Conservation (phyloP, 2,113 vertebrate genomes). For the Paedocypris sp. region DNA sequence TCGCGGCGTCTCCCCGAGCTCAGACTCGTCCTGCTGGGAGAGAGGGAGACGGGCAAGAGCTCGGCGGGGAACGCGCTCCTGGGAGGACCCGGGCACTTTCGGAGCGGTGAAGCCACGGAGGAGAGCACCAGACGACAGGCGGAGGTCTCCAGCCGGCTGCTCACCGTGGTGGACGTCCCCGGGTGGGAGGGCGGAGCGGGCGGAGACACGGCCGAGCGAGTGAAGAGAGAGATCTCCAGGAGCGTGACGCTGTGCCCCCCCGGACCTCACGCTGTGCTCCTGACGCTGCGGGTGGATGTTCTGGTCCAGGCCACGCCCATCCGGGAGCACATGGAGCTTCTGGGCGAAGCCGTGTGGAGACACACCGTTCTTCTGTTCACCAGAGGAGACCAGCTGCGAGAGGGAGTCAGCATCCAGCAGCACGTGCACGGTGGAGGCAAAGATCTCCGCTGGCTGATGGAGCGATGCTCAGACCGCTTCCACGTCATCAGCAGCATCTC, state of each 20-base stretch:
- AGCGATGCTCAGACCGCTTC: conserved; percentile 51
- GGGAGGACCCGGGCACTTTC: conserved; percentile 36
- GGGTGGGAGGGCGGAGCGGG: conserved; percentile 56
- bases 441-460: conserved; percentile 50
- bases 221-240: conserved; percentile 49
- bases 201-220: conserved; percentile 50
- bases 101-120: conserved; percentile 43
- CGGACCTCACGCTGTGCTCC: conserved; percentile 54
- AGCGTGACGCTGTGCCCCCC: conserved; percentile 52
- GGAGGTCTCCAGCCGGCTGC: conserved; percentile 43
- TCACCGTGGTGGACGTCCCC: conserved; percentile 58
- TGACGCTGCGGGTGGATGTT: conserved; percentile 53
- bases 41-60: conserved; percentile 63
- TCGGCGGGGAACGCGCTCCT: conserved; percentile 54
- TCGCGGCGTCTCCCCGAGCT: conserved; percentile 49
- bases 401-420: conserved; percentile 54
- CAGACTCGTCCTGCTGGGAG: conserved; percentile 55
- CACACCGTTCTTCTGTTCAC: conserved; percentile 56
- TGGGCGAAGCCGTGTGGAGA: conserved; percentile 56
- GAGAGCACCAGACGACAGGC: conserved; percentile 52
- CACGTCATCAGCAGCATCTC: conserved; percentile 47
- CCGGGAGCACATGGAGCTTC: conserved; percentile 52
- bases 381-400: conserved; percentile 56
- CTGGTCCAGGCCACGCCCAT: conserved; percentile 41
- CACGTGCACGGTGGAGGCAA: conserved; percentile 53